Evolutionary conservation across 2,797 vertebrate genomes (phyloP), one percentile per base, ranked within the genome.

Genomic region (Ciconia nigra): DNA sequence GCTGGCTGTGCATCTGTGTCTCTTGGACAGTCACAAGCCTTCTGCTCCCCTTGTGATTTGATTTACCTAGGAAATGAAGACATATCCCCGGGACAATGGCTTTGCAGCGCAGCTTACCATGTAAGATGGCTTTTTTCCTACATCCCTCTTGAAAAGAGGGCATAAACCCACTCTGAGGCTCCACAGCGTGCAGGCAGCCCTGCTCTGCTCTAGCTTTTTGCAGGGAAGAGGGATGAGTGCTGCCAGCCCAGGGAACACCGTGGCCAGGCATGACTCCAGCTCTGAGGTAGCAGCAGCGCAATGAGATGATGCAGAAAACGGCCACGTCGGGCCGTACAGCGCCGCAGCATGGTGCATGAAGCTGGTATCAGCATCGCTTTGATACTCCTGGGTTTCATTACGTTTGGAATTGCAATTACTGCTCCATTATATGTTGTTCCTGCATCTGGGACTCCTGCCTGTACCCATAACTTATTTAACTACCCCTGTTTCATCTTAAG

Each of bases 361-460:
- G 86, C 70, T 90, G 51, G 18, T 69, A 59, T 87, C 80, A 94
- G 46, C 70, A 89, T 42, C 41, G 17, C 24, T 87, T 90, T 29
- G 22, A 69, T 73, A 61, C 52, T 71, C 7, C 31, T 70, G 55
- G 9, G 9, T 59, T 93, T 89, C 24, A 55, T 1, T 66, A 22
- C 21, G 2, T 70, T 89, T 76, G 63, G 47, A 91, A 69, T 47
- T 28, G 31, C 31, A 83, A 17, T 70, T 67, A 63, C 22, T 42
- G 37, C 6, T 17, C 35, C 13, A 25, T 79, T 78, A 21, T 35
- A 46, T 17, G 9, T 65, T 59, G 39, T 67, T 83, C 33, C 47
- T 90, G 31, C 15, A 44, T 29, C n/a, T 83, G 55, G 28, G 39
- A 61, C 29, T 78, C 63, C 69, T 89, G 65, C 37, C 58, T 44